These are phyloP conservation scores for Philopotamus ludificatus DNA, from an alignment of 1,140 invertebrate species.

Conservation along the genomic window DNA sequence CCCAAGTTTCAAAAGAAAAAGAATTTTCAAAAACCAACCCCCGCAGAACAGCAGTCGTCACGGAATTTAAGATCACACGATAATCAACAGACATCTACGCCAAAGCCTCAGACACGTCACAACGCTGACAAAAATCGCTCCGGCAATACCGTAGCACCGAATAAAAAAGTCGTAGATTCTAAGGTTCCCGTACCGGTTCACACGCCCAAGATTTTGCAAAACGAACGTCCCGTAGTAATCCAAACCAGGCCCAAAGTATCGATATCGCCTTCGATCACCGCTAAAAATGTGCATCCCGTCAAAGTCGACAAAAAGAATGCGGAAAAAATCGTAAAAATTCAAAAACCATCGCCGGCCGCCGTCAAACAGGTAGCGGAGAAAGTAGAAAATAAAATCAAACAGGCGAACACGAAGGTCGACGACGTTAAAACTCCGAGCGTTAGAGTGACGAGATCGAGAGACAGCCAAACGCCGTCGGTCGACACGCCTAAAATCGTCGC, in stretches of 20 bases:
- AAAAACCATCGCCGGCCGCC: conserved; percentile 15
- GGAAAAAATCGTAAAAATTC: conserved; percentile 21
- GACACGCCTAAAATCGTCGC: conserved; percentile 19
- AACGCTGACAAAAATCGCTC: conserved; percentile 35
- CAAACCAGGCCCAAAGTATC: conserved; percentile 12
- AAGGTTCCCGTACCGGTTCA: conserved; percentile 35
- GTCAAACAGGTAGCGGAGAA: conserved; percentile 23
- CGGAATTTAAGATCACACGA: conserved; percentile 52
- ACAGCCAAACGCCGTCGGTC: conserved; percentile 18
- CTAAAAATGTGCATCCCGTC: neutral
- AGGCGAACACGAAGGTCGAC: neutral
- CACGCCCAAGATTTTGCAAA: conserved; percentile 5
- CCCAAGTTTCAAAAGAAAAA: conserved; percentile 43
- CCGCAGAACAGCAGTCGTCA: conserved; percentile 42
- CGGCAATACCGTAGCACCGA: neutral
- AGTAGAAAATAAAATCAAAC: conserved; percentile 28
- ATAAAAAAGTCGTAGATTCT: conserved; percentile 24
- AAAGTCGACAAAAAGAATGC: conserved; percentile 13
- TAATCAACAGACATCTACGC: conserved; percentile 41
- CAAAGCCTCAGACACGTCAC: conserved; percentile 47
- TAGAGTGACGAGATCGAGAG: conserved; percentile 38
- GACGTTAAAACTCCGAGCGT: neutral
- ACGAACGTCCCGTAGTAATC: conserved; percentile 21
- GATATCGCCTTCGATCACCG: neutral
- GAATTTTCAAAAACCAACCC: conserved; percentile 35